Base-by-base conservation (phyloP, 2,113 vertebrate species). In the Mixornis gularis region DNA sequence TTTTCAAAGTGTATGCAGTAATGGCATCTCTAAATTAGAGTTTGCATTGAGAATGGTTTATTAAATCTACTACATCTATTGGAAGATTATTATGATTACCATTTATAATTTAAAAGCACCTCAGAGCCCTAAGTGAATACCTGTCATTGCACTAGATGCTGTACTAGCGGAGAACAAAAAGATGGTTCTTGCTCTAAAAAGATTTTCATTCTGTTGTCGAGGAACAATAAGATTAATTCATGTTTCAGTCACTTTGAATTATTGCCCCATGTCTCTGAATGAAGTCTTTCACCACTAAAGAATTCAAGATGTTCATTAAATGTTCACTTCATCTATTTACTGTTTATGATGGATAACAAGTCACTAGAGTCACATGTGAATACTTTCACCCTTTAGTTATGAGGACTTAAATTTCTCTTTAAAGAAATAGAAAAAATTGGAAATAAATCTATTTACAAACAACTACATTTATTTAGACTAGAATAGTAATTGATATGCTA, bases 21-120 rank as follows among this genome's bases (percentile, higher is more conserved):
- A 90, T 60, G 36, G 46, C 56, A 79, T 40, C 52, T 79, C 72
- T 87, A 90, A 95, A 89, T 81, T 55, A 68, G 69, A 86, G 56
- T 80, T 74, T 93, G 60, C 81, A 83, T 69, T 73, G 46, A 82
- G 72, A 93, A 88, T 62, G 59, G 8, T 73, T 88, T 92, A 86
- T 79, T 94, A 86, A 90, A 63, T 70, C 51, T 77, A 22, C 32
- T 73, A 77, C 26, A 66, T 55, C 38, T 90, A 77, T 86, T 69
- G n/a, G 56, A 84, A 91, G 43, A 78, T 59, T 90, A 55, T 88
- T 27, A 30, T 59, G 46, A 86, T 89, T 89, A 74, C 32, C 21
- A 68, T 84, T 89, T 74, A 74, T 84, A 71, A 78, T 60, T 51
- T 48, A 92, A 92, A 90, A 92, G 24, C 27, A 78, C n/a, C 73